Evolutionary conservation across 2,888 invertebrate genomes (phyloP).

Genomic region (Pachycephus smyrnensis): DNA sequence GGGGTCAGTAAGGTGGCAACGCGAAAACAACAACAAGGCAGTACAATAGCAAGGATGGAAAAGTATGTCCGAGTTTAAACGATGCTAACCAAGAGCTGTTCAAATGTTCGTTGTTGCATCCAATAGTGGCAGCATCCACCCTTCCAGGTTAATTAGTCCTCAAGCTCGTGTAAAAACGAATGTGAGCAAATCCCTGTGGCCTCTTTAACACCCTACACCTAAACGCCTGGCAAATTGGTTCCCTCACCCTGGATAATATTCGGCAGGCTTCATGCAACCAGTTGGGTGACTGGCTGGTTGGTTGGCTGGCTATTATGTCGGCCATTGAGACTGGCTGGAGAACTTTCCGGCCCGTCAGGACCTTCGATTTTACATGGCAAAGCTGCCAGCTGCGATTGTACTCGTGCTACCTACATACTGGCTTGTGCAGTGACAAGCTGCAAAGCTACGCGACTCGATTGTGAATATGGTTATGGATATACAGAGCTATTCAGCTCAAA

Average conservation of each 20-base stretch:
- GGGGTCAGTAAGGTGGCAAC: neutral
- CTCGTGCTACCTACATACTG: neutral
- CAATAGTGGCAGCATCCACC: neutral
- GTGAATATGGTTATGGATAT: neutral
- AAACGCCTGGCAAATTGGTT: neutral
- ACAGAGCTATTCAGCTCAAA: neutral
- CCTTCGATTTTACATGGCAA: neutral
- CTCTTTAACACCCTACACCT: neutral
- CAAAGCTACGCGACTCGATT: neutral
- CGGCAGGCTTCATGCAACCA: neutral
- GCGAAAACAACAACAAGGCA: neutral
- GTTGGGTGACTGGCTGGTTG: neutral
- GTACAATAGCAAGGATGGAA: neutral
- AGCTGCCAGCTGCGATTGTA: neutral
- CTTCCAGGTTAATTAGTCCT: neutral
- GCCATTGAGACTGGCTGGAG: neutral
- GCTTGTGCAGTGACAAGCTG: neutral
- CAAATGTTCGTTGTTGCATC: neutral
- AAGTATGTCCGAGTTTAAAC: neutral
- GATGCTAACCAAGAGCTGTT: neutral
- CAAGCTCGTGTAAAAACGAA: constrained; percentile 4
- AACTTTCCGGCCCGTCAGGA: neutral
- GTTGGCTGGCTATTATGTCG: neutral
- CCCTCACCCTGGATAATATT: neutral
- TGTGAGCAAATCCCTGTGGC: neutral